Base-by-base conservation (phyloP, 2,888 invertebrate species). In the Branchipolynoe longqiensis region DNA sequence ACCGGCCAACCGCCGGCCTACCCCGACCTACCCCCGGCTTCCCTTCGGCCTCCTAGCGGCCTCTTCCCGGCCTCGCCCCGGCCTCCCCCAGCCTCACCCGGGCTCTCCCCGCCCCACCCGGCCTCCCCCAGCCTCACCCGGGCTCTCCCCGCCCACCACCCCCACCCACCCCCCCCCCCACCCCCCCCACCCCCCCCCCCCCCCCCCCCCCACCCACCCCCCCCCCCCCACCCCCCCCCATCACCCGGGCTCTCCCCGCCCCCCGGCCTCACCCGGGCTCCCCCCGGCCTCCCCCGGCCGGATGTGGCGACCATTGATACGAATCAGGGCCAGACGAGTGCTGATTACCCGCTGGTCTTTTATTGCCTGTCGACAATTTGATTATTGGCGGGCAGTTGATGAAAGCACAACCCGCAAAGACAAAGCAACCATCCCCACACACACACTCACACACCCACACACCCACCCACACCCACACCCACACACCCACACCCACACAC, bases 281-380 rank as follows among this genome's bases (percentile, higher is more conserved):
- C n/a, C n/a, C n/a, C 28, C 62, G n/a, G 6, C 12, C 62, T 8
- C 48, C n/a, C 28, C 48, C 3, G 12, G 12, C 48, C 41, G 8
- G 54, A 12, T 41, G 78, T 18, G 48, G 78, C 22, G 54, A 31
- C 28, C 78, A 78, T 78, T 78, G 48, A 78, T 78, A 78, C 33
- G 78, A 54, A 78, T 78, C 41, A 78, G 33, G 41, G 33, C 31
- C 14, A 78, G 48, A 78, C 54, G 78, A 54, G 25, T 18, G 78
- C 78, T 78, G 78, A 78, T 78, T 78, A 54, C 78, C 28, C 78
- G 78, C 78, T 78, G 78, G 48, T 78, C 78, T 78, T 78, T 78
- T 78, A 78, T 78, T 78, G 78, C 78, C 48, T 78, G 78, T 78
- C 78, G 78, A 18, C 78, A 78, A 78, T 78, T 78, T 78, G 78